Percentiles rank a stretch among this genome's conserved stretches.
These are phyloP conservation scores for Diacarnus erythraeanus DNA, from an alignment of 37 sponge, comb jelly and placozoan species.

Conservation along the genomic window DNA sequence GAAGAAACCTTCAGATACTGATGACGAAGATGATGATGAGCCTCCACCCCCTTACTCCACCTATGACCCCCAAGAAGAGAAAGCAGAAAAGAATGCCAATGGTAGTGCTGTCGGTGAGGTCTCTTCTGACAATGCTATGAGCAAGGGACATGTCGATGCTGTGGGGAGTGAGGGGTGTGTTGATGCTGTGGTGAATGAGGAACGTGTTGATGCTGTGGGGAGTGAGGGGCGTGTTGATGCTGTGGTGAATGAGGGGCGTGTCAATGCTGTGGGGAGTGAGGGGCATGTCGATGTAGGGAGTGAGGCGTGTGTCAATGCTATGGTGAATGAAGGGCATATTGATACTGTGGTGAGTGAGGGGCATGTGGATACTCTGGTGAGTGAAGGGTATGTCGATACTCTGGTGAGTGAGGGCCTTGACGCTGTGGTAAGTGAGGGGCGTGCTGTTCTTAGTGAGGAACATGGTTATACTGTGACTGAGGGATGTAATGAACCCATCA, in stretches of 20 bases:
- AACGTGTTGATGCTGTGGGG: background rate
- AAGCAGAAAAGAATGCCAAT: slow-evolving; percentile 3
- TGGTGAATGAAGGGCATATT: background rate
- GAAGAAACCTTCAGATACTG: slow-evolving; percentile 30
- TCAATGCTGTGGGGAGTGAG: background rate
- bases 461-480: background rate
- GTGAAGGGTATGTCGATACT: background rate
- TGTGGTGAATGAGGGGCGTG: background rate
- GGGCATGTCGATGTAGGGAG: background rate
- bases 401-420: background rate
- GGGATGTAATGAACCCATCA: background rate
- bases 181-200: background rate
- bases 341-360: background rate
- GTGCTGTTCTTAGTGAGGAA: background rate
- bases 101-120: background rate
- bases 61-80: slow-evolving; percentile 39
- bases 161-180: background rate
- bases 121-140: too few species aligned
- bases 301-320: background rate
- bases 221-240: background rate
- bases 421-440: background rate
- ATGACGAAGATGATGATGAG: slow-evolving; percentile 51
- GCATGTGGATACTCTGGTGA: background rate
- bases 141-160: background rate
- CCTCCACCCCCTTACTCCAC: slow-evolving; percentile 54